Base-by-base conservation (phyloP, 2,797 vertebrate genomes). In the Argyrosomus regius region DNA sequence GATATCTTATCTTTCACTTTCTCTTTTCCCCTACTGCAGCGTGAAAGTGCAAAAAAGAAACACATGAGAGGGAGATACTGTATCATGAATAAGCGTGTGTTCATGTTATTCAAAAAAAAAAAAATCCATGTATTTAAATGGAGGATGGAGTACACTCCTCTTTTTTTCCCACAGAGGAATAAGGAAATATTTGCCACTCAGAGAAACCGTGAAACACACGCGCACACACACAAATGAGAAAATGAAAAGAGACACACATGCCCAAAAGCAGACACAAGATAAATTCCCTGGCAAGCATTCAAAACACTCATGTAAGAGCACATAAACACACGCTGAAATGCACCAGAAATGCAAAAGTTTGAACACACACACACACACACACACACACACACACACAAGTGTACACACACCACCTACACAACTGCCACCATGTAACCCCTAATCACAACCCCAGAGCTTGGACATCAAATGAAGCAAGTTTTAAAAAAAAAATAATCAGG, bases 381-480 rank as follows among this genome's bases (percentile, higher is more conserved):
- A 68, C 56, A 69, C 63, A 82, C 57, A 78, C 68, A 65, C 49
- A 59, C 71, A 69, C 63, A 68, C 56, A 69, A 61, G 28, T 71
- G 65, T 57, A 84, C 94, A 94, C 94, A 92, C 95, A 77, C 81
- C 81, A 87, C 81, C 87, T 84, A 90, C 88, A 90, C 86, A 83
- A 87, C 89, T 91, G 88, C 87, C 90, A 93, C 89, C 88, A 80
- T 85, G 90, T 92, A 93, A 94, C 94, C 95, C 88, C 90, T 94
- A 94, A 95, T 94, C 94, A 94, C 95, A 94, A 95, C 94, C 94
- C 93, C 94, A 95, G 96, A 95, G 96, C 97, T 96, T 97, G 98
- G 97, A 98, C 97, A 98, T 98, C 97, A 98, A 99, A 98, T 99
- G 97, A 97, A 96, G 97, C 96, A 97, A 97, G 96, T 97, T 96